Evolutionary conservation across 2,797 vertebrate genomes (phyloP).

Genomic region (Anniella stebbinsi): DNA sequence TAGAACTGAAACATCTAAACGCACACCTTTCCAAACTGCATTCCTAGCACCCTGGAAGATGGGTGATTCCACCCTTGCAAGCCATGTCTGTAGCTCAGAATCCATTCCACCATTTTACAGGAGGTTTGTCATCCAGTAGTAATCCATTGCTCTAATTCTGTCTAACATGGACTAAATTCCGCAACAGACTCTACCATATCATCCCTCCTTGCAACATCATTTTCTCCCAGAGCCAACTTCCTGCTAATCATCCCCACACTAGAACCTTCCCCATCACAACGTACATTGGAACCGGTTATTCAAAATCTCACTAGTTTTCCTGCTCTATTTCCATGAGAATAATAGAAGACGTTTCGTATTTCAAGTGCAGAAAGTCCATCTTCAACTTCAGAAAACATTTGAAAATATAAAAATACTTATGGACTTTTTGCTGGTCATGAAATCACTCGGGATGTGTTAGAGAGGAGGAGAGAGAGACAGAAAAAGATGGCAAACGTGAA

Average conservation of each 20-base stretch:
- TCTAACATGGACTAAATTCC: neutral
- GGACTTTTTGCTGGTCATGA: neutral
- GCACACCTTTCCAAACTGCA: neutral
- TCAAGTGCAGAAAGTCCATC: conserved; percentile 51
- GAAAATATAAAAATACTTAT: neutral
- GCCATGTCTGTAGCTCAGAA: neutral
- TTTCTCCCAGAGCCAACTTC: neutral
- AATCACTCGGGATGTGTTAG: neutral
- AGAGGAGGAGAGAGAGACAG: neutral
- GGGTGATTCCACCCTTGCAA: neutral
- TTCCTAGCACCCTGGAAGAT: neutral
- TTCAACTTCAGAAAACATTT: conserved; percentile 51
- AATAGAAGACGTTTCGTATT: conserved; percentile 59
- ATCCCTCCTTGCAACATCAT: fast-evolving
- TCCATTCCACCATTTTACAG: neutral
- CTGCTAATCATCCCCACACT: neutral
- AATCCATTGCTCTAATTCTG: neutral
- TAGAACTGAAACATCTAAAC: neutral
- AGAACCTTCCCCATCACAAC: neutral
- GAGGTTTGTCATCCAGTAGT: neutral
- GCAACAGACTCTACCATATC: neutral
- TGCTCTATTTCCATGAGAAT: conserved; percentile 42
- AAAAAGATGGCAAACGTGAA: neutral
- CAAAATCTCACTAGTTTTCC: neutral
- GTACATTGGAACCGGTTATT: neutral